Percentiles rank a stretch among this genome's conserved stretches.
Evolutionary conservation across 2,797 vertebrate species (phyloP).

Genomic region (Apogon hyalosoma): DNA sequence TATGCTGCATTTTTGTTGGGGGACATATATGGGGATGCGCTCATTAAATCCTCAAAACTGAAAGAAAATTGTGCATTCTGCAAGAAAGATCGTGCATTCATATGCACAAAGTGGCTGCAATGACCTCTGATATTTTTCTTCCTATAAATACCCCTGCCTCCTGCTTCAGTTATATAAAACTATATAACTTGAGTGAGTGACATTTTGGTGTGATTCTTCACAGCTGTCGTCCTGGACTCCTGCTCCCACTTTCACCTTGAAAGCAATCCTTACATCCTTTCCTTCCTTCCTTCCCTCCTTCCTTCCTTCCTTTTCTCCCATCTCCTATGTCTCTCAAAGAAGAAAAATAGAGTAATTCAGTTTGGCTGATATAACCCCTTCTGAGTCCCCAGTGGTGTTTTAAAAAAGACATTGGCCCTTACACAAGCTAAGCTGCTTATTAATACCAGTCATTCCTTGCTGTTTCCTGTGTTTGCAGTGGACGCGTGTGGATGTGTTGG

Average conservation of each 20-base stretch:
- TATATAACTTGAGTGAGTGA: conserved; percentile 42
- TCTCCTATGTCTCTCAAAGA: not conserved
- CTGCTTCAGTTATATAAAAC: conserved; percentile 37
- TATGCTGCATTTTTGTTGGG: conserved; percentile 20
- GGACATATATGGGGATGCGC: conserved; percentile 2
- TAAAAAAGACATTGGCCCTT: conserved; percentile 64
- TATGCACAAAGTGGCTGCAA: conserved; percentile 13
- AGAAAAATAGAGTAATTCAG: conserved; percentile 28
- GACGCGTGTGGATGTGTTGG: conserved; percentile 15
- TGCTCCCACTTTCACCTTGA: conserved; percentile 50
- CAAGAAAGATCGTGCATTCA: conserved; percentile 30
- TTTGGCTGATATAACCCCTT: conserved; percentile 64
- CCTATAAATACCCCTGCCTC: conserved; percentile 23
- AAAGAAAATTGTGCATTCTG: conserved; percentile 21
- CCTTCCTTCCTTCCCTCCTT: not conserved
- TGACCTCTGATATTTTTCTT: conserved; percentile 26
- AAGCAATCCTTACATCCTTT: conserved; percentile 32
- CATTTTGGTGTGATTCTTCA: conserved; percentile 35
- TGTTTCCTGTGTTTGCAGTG: conserved; percentile 50
- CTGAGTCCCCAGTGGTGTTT: conserved; percentile 62
- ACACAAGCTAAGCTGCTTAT: conserved; percentile 76
- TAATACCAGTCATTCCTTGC: conserved; percentile 59
- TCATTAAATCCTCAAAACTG: conserved; percentile 46
- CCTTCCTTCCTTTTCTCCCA: conserved; percentile 17
- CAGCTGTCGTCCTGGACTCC: conserved; percentile 35